Evolutionary conservation across 2,888 invertebrate species (phyloP), one percentile per base, ranked within the genome.

Genomic region (Cetonia aurata): DNA sequence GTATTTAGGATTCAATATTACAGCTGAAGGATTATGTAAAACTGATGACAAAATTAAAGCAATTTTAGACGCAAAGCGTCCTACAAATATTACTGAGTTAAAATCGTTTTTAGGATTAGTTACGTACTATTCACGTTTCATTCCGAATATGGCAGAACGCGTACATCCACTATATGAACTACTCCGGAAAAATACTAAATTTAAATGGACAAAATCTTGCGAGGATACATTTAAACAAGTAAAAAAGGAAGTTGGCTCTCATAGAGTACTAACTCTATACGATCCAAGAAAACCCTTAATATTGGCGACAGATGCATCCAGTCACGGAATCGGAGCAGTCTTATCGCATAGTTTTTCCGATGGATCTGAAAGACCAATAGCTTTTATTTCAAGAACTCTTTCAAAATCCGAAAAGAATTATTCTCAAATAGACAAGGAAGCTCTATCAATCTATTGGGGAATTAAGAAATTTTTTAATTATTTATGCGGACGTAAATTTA

Each of bases 401-500:
- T 55, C 70, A 8, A 67, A 71, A 13, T 52, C 69, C 2, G 68
- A 77, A 52, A 55, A 59, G 9, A 82, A 81, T 9, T 85, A 84
- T 59, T 80, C 81, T n/a, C 44, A 44, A n/a, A 44, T 69, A 25
- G 69, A 71, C 15, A 53, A 59, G n/a, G 72, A 72, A 62, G 66
- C 68, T 33, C 56, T 55, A 13, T 53, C 50, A 12, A 66, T 72
- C 12, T 71, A 69, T 19, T 73, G 57, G 65, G 73, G 68, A 31
- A 44, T 72, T 37, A 66, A 53, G 31, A 52, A 62, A 37, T 71
- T 67, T 72, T 67, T 33, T 41, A 53, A 72, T 50, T 72, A 65
- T 57, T 9, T 72, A 12, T 71, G 10, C 25, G 71, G 60, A 10
- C 44, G 53, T 37, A n/a, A 55, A 8, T 69, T 73, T 69, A 69